Conservation (phyloP, 2,113 vertebrate genomes). For the Acrocephalus arundinaceus region DNA sequence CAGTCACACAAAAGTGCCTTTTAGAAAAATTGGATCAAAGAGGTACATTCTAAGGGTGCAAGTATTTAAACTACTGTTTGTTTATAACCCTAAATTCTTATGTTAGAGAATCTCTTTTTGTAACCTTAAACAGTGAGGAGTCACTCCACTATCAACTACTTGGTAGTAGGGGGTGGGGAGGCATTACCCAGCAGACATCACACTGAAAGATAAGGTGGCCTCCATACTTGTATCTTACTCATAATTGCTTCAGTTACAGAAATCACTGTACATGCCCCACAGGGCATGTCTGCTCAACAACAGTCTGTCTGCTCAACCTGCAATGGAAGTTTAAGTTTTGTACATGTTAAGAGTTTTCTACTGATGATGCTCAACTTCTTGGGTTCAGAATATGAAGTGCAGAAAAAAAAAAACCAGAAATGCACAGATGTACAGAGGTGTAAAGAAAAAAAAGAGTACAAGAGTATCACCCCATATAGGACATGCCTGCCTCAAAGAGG, state of each 20-base stretch:
- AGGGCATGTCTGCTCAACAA: background rate
- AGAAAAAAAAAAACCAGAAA: background rate
- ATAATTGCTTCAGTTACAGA: background rate
- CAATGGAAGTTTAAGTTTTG: background rate
- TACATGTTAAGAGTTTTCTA: background rate
- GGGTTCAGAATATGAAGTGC: background rate
- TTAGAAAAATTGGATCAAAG: background rate
- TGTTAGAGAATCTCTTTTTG: background rate
- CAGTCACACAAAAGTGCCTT: background rate
- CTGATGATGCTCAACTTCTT: background rate
- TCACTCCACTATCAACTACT: background rate
- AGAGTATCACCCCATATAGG: background rate
- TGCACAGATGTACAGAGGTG: background rate
- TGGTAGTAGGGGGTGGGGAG: background rate
- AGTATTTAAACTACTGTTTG: background rate
- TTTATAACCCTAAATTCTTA: background rate
- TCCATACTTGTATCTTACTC: background rate
- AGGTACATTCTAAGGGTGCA: background rate
- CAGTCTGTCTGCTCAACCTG: background rate
- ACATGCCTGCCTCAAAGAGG: background rate
- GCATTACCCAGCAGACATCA: background rate
- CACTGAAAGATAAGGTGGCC: background rate
- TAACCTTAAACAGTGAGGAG: background rate
- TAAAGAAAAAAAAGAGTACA: accelerated
- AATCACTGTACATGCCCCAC: background rate